Percentiles rank a stretch among this genome's conserved stretches.
These are phyloP conservation scores for Myotis pilosus DNA, from an alignment of 2,797 vertebrate species.

Conservation along the genomic window DNA sequence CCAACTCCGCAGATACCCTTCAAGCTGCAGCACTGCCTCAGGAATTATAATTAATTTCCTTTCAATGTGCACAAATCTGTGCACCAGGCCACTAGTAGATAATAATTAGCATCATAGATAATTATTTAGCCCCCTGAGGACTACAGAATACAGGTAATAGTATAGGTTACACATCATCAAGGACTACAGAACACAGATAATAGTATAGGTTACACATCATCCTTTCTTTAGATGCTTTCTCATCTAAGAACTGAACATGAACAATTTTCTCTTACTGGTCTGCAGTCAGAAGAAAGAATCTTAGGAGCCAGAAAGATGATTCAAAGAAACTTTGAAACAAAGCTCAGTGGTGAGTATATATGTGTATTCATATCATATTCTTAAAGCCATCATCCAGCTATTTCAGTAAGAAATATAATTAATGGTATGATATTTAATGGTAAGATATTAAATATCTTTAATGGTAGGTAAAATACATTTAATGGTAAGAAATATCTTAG, in stretches of 20 bases:
- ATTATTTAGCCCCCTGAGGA: not conserved
- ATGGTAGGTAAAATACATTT: too few relatives aligned
- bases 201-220: not conserved
- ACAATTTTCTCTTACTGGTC: conserved; percentile 49
- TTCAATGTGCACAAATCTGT: too few relatives aligned
- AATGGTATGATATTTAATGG: too few relatives aligned
- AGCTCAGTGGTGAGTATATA: conserved; percentile 86
- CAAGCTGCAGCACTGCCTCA: too few relatives aligned
- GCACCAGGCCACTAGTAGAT: too few relatives aligned
- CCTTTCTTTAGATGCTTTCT: not conserved
- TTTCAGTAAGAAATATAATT: not conserved
- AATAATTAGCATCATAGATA: not conserved
- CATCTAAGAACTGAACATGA: not conserved
- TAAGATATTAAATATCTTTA: too few relatives aligned
- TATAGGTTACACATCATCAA: not conserved
- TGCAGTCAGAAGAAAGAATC: conserved; percentile 87
- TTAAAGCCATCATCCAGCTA: not conserved
- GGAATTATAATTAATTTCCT: too few relatives aligned
- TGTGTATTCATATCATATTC: not conserved
- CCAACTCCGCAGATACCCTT: too few relatives aligned
- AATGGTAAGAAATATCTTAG: not conserved
- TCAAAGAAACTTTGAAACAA: too few relatives aligned
- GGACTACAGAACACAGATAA: not conserved
- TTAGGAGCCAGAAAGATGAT: too few relatives aligned
- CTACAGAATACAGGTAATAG: not conserved